Base-by-base conservation (phyloP, 2,888 invertebrate genomes). In the Perithous albicinctus region DNA sequence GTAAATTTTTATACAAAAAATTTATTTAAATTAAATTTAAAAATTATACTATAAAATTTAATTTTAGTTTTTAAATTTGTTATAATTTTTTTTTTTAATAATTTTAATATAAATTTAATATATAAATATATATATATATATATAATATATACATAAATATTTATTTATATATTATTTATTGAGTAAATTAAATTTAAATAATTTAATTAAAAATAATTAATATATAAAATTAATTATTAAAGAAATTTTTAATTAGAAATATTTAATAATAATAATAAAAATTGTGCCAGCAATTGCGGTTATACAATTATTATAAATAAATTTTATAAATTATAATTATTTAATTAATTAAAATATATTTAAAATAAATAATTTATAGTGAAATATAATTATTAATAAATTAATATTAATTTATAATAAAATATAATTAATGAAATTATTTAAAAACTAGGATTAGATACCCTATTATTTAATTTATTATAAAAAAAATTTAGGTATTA, bases 201-300 rank as follows among this genome's bases (percentile, higher is more conserved):
- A 43, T 93, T 94, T 85, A 93, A 91, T 93, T 87, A 92, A 89
- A 94, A n/a, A n/a, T n/a, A n/a, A n/a, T 61, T 51, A 66, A 48
- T 35, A 48, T 51, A 35, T n/a, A 51, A 38, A 20, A 18, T 51
- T 18, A 67, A 35, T 93, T 89, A 94, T 94, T 94, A 94, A 94
- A 93, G 93, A 93, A 94, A 94, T 94, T 93, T 94, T 94, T 94
- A 94, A 93, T 94, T 94, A 94, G 94, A 93, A 93, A 94, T 94
- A 93, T 93, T 93, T 89, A 88, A 90, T 92, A 94, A 93, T 94
- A 94, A 93, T 94, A 93, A 94, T 94, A 91, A 94, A 95, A 93
- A 94, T 95, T 95, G 95, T 95, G 95, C 95, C 95, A 95, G 95
- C 95, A 95, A 94, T 94, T 94, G 95, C 95, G 95, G 94, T 95